Evolutionary conservation across 2,888 invertebrate species (phyloP).

Genomic region (Esperia sulphurella): DNA sequence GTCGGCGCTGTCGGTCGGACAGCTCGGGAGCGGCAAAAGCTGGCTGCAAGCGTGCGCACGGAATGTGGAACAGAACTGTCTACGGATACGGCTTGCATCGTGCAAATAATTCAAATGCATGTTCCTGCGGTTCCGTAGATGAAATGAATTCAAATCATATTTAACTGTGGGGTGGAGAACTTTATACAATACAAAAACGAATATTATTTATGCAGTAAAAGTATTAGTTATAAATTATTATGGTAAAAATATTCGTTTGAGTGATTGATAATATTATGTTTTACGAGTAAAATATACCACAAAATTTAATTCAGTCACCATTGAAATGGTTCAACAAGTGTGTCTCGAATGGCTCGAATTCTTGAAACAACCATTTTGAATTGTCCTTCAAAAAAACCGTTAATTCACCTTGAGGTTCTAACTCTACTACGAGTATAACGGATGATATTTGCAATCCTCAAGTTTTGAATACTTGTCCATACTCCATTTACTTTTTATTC

Average conservation of each 20-base stretch:
- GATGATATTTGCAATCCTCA: constrained; percentile 6
- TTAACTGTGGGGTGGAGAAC: constrained; percentile 3
- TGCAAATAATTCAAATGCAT: constrained; percentile 50
- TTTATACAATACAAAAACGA: neutral
- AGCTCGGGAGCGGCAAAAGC: constrained; percentile 47
- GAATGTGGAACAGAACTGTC: constrained; percentile 61
- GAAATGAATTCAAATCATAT: constrained; percentile 18
- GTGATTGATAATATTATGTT: neutral
- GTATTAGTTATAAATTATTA: neutral
- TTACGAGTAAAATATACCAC: neutral
- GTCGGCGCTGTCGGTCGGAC: constrained; percentile 47
- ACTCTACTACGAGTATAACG: neutral
- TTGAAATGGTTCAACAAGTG: constrained; percentile 29
- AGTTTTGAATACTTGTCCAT: neutral
- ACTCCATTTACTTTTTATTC: constrained; percentile 1
- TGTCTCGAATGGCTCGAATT: constrained; percentile 21
- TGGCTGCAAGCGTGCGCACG: constrained; percentile 45
- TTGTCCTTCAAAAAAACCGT: constrained; percentile 34
- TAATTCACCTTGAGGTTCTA: constrained; percentile 18
- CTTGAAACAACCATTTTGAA: constrained; percentile 39
- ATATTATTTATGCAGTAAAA: too few species aligned
- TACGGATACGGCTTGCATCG: constrained; percentile 49
- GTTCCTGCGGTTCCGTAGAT: constrained; percentile 16
- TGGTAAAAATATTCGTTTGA: neutral
- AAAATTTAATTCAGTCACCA: constrained; percentile 12